These are phyloP conservation scores for Pongo pygmaeus DNA, from an alignment of 2,113 vertebrate species.

Conservation along the genomic window DNA sequence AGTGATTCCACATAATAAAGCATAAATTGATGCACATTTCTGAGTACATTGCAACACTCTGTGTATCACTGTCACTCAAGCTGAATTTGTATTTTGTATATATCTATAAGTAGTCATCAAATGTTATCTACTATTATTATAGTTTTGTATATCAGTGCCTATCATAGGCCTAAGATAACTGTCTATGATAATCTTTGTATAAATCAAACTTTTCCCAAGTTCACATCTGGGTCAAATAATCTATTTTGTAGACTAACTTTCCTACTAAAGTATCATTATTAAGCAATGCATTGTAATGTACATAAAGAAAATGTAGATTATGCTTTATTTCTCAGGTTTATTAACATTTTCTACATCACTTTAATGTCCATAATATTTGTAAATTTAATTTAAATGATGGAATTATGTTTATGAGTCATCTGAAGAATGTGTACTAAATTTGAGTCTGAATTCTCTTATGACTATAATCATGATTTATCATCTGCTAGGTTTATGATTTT, in stretches of 20 bases:
- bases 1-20: neutral
- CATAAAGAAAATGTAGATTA: neutral
- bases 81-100: neutral
- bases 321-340: neutral
- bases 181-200: neutral
- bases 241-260: neutral
- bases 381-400: neutral
- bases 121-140: neutral
- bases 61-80: neutral
- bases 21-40: neutral
- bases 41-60: neutral
- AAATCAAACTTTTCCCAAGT: neutral
- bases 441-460: neutral
- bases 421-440: constrained; percentile 32
- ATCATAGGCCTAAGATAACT: neutral
- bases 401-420: constrained; percentile 21
- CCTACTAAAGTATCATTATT: neutral
- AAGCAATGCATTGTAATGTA: neutral
- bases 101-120: neutral
- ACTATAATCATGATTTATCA: constrained; percentile 16
- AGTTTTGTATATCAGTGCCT: constrained; percentile 39
- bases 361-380: neutral
- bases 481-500: neutral
- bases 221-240: neutral
- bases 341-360: neutral